phyloP scores from a whole-genome alignment of 2,797 vertebrate species.

The Aulostomus chinensis region DNA sequence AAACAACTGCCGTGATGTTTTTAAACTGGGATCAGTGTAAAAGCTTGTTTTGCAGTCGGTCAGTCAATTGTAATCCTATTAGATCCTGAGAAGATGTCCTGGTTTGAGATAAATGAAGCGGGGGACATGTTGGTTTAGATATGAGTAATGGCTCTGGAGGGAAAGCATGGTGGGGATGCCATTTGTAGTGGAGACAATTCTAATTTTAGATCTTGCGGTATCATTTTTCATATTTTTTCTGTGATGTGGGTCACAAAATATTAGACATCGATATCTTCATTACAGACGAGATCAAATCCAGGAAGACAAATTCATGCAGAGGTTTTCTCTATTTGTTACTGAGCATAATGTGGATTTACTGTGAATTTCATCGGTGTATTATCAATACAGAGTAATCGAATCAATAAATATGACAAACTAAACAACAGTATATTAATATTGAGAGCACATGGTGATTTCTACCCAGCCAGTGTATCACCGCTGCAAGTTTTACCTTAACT shows the following conservation, averaged over 20 bases:
- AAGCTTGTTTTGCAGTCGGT: constrained; percentile 65
- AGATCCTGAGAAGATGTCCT: constrained; percentile 69
- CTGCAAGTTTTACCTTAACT: constrained; percentile 25
- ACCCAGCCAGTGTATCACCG: background rate
- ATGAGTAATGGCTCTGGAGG: constrained; percentile 69
- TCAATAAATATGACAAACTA: background rate
- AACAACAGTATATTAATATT: background rate
- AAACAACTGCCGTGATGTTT: constrained; percentile 68
- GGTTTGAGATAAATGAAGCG: constrained; percentile 58
- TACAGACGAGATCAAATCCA: background rate
- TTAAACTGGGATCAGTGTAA: constrained; percentile 70
- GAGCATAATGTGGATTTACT: no score
- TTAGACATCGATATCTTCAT: constrained; percentile 23
- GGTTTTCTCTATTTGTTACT: background rate
- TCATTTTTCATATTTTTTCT: constrained; percentile 59
- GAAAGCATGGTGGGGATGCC: constrained; percentile 48
- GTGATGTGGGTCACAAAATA: constrained; percentile 41
- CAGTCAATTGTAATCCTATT: constrained; percentile 81
- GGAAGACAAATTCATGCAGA: background rate
- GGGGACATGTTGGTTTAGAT: constrained; percentile 63
- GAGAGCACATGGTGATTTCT: background rate
- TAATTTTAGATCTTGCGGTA: constrained; percentile 51
- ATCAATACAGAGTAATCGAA: background rate
- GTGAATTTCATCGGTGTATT: background rate
- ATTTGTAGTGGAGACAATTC: constrained; percentile 63